These are phyloP conservation scores for Harmothoe impar DNA, from an alignment of 2,888 invertebrate species.

Conservation along the genomic window DNA sequence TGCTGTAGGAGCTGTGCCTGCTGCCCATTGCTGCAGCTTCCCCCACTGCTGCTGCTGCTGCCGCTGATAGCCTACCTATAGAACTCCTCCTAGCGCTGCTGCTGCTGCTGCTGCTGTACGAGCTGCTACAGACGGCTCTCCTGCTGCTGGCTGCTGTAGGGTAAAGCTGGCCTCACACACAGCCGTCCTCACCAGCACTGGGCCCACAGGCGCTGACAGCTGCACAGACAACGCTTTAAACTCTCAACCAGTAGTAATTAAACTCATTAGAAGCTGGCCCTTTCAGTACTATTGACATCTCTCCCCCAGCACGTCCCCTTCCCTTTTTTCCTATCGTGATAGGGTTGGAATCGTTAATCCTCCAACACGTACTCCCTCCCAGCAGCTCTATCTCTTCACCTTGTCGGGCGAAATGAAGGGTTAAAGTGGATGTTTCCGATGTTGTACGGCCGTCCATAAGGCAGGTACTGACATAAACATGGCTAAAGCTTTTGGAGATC, in stretches of 20 bases:
- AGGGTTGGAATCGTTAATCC: too few relatives aligned
- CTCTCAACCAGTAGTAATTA: background rate
- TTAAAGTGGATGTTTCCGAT: background rate
- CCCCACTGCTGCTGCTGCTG: constrained; percentile 9
- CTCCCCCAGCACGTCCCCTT: background rate
- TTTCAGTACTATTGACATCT: background rate
- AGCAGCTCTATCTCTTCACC: background rate
- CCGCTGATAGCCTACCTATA: background rate
- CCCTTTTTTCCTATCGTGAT: background rate
- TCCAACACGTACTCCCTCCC: background rate
- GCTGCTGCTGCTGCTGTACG: constrained; percentile 19
- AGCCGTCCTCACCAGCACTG: background rate
- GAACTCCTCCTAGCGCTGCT: background rate
- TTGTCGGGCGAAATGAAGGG: background rate
- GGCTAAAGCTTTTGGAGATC: constrained; percentile 16
- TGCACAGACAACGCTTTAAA: background rate
- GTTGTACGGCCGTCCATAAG: background rate
- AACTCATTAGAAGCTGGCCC: constrained; percentile 16
- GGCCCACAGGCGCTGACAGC: background rate
- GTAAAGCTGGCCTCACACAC: constrained; percentile 6
- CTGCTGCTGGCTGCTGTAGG: background rate
- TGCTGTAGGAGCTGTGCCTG: background rate
- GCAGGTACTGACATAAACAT: background rate
- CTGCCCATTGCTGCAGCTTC: background rate
- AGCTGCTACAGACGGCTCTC: background rate